phyloP scores from a whole-genome alignment of 2,113 vertebrate genomes.

The Sprattus sprattus region DNA sequence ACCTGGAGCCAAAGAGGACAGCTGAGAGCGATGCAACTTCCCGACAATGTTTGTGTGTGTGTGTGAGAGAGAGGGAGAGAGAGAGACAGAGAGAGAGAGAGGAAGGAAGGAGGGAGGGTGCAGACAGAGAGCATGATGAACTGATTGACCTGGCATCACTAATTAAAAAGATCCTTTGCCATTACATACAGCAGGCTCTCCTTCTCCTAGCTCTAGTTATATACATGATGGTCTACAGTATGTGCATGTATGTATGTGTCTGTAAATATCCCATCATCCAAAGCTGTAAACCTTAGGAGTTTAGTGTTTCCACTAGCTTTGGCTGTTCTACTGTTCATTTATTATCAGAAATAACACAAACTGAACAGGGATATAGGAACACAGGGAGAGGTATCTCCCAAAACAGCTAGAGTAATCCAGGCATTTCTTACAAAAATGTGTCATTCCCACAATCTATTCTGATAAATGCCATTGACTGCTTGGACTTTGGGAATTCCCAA shows the following conservation, averaged over 20 bases:
- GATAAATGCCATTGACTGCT: neutral
- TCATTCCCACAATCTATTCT: slow-evolving; percentile 58
- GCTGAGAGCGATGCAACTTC: slow-evolving; percentile 57
- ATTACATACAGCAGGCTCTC: slow-evolving; percentile 14
- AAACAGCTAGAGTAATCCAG: slow-evolving; percentile 50
- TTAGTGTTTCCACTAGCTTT: neutral
- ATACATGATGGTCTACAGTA: slow-evolving; percentile 12
- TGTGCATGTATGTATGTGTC: neutral
- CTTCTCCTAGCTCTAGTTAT: slow-evolving; percentile 30
- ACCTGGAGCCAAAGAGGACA: slow-evolving; percentile 69
- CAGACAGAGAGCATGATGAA: slow-evolving; percentile 13
- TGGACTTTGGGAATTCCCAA: neutral
- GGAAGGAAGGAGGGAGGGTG: neutral
- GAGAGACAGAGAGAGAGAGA: neutral
- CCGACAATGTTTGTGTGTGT: slow-evolving; percentile 37
- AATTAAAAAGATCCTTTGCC: slow-evolving; percentile 30
- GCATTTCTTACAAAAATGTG: slow-evolving; percentile 51
- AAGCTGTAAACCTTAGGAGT: neutral
- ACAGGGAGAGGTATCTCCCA: neutral
- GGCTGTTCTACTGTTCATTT: neutral
- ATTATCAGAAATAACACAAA: neutral
- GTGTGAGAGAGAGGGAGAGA: slow-evolving; percentile 8
- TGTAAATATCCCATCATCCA: neutral
- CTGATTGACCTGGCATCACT: slow-evolving; percentile 21
- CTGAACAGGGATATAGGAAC: neutral